Base-by-base conservation (phyloP, 2,797 vertebrate genomes). In the Chelidonichthys spinosus region DNA sequence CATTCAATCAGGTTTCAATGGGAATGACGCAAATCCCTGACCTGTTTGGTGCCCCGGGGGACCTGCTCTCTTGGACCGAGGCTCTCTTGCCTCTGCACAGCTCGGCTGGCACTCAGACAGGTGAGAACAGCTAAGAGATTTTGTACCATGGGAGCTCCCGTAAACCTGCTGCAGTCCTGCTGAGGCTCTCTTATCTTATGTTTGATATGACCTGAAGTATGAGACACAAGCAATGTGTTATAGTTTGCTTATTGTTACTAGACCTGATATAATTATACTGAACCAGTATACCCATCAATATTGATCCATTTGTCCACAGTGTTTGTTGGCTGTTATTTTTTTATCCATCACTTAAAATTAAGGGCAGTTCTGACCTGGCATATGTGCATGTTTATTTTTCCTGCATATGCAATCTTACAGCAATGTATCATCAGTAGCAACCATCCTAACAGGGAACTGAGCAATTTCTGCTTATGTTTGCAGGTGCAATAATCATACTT, bases 1-100 rank as follows among this genome's bases (percentile, higher is more conserved):
- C 79, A 84, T 92, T 92, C 89, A 91, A 86, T 64, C 81, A 37
- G 42, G 47, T 85, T 87, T 91, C 84, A 92, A 92, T 87, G 56
- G 81, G 74, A 82, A 69, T 92, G 92, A 92, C 91, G 90, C 82
- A 93, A 89, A 89, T 91, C 79, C 73, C 60, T 79, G 88, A 84
- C 84, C 85, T 58, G 53, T 58, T 80, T 17, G 63, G 44, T 81
- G 71, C 40, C 75, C 82, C 7, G 33, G 74, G 86, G 79, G 83
- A 72, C 80, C 69, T 70, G 74, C 81, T 83, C 82, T 85, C 67
- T 81, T 88, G 82, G 72, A 83, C 76, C n/a, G 69, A 33, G 53
- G 63, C 78, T 76, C 75, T 83, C 60, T 63, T 71, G 88, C 70
- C 78, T 84, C 63, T 68, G 56, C 78, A 80, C 32, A 61, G 37